phyloP scores from a whole-genome alignment of 1,140 invertebrate species.

The Micrasema longulum region DNA sequence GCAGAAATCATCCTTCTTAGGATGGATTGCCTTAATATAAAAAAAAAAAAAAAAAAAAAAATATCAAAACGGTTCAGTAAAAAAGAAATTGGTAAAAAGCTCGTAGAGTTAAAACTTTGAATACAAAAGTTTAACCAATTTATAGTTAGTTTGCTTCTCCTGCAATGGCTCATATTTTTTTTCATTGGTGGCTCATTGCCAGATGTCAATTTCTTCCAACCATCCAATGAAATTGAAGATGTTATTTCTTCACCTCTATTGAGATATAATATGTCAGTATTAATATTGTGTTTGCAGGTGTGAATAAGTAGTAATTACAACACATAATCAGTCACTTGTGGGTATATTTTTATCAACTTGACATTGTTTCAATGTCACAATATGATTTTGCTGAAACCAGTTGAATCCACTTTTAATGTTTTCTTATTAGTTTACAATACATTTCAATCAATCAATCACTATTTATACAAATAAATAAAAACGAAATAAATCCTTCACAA shows the following conservation, averaged over 20 bases:
- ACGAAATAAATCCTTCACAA: too few species aligned
- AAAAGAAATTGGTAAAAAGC: too few species aligned
- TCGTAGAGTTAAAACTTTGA: too few species aligned
- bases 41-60: too few species aligned
- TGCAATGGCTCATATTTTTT: not conserved
- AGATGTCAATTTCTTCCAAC: too few species aligned
- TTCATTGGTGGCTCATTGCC: not conserved
- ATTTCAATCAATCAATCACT: too few species aligned
- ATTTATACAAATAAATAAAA: too few species aligned
- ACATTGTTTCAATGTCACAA: conserved; percentile 13
- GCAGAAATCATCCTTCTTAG: too few species aligned
- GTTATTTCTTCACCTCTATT: conserved; percentile 8
- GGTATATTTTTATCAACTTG: conserved; percentile 1
- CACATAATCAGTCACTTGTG: not conserved
- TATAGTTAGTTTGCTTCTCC: not conserved
- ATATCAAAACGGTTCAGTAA: too few species aligned
- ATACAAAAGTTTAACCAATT: not conserved
- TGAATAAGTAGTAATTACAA: not conserved
- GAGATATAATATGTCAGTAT: not conserved
- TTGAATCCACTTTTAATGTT: conserved; percentile 1
- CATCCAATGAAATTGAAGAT: conserved; percentile 3
- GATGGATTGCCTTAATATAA: too few species aligned
- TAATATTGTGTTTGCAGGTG: not conserved
- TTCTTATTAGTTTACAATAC: too few species aligned
- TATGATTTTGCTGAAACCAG: not conserved